phyloP scores from a whole-genome alignment of 2,888 invertebrate genomes.

The Rotaria macrura region DNA sequence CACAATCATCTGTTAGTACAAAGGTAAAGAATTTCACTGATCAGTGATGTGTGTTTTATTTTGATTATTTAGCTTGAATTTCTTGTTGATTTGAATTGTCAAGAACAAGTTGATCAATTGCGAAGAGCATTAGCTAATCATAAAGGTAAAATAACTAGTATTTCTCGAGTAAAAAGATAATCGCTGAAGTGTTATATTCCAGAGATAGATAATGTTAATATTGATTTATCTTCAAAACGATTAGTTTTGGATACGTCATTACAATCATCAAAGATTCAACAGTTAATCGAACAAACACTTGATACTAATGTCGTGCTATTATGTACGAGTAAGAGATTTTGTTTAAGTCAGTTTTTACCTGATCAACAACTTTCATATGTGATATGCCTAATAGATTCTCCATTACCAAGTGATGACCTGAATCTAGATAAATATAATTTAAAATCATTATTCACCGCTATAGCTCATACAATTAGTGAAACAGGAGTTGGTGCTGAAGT shows the following conservation, averaged over 20 bases:
- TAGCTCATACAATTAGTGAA: too few relatives aligned
- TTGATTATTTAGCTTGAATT: background rate
- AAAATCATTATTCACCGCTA: too few relatives aligned
- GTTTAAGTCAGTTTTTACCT: too few relatives aligned
- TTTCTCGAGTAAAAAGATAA: too few relatives aligned
- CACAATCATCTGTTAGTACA: background rate
- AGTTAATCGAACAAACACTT: slow-evolving; percentile 54
- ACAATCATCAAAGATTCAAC: slow-evolving; percentile 56
- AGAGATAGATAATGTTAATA: slow-evolving; percentile 54
- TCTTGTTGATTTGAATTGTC: background rate
- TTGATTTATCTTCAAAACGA: slow-evolving; percentile 58
- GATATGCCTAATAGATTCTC: too few relatives aligned
- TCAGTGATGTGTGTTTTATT: too few relatives aligned
- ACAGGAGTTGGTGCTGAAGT: too few relatives aligned
- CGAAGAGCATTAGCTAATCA: background rate
- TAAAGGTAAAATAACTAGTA: background rate
- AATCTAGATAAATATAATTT: too few relatives aligned
- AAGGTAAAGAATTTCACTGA: background rate
- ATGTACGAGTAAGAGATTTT: slow-evolving; percentile 64
- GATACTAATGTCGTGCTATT: slow-evolving; percentile 67
- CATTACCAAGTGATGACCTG: too few relatives aligned
- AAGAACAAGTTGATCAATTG: background rate
- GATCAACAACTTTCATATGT: too few relatives aligned
- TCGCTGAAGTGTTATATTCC: background rate
- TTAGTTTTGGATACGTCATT: slow-evolving; percentile 62